Conservation (phyloP, 1,140 invertebrate genomes). For the Lutraria rhynchaena region DNA sequence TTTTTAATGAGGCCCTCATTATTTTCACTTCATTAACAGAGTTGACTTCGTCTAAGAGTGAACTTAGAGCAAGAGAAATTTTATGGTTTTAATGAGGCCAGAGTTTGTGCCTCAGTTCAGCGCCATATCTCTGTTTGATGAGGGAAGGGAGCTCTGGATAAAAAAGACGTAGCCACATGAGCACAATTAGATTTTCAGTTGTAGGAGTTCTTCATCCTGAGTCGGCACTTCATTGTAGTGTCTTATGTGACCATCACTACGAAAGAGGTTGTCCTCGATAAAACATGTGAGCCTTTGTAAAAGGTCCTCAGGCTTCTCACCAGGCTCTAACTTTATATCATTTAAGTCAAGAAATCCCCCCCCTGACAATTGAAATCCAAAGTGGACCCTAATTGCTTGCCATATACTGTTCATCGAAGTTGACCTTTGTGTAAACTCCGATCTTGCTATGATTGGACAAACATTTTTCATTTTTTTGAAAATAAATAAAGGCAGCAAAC, state of each 20-base stretch:
- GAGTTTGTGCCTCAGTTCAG: too few relatives aligned
- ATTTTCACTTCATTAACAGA: slow-evolving; percentile 35
- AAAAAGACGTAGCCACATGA: too few relatives aligned
- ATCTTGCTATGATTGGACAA: slow-evolving; percentile 58
- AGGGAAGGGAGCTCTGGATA: slow-evolving; percentile 60
- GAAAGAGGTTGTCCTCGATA: too few relatives aligned
- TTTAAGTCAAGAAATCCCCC: slow-evolving; percentile 56
- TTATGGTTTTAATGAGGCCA: too few relatives aligned
- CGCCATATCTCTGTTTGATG: slow-evolving; percentile 66
- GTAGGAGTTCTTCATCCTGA: too few relatives aligned
- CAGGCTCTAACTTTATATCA: slow-evolving; percentile 57
- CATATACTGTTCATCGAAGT: slow-evolving; percentile 63
- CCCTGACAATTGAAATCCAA: slow-evolving; percentile 62
- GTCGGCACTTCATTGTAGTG: too few relatives aligned
- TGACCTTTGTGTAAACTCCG: slow-evolving; percentile 59
- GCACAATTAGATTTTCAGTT: too few relatives aligned
- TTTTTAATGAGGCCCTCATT: slow-evolving; percentile 37
- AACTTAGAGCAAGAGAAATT: slow-evolving; percentile 54
- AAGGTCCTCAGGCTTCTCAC: slow-evolving; percentile 62
- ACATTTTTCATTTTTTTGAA: too few relatives aligned
- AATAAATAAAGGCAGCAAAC: too few relatives aligned
- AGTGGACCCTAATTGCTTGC: slow-evolving; percentile 62
- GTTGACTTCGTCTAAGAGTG: too few relatives aligned
- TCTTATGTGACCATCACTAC: too few relatives aligned
- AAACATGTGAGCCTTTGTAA: slow-evolving; percentile 54